A percentile compares a stretch with the other conserved stretches of the same genome.
These are phyloP conservation scores for Trachythela sp. DNA, from an alignment of 64 coral and sea anemone genomes.

Conservation along the genomic window DNA sequence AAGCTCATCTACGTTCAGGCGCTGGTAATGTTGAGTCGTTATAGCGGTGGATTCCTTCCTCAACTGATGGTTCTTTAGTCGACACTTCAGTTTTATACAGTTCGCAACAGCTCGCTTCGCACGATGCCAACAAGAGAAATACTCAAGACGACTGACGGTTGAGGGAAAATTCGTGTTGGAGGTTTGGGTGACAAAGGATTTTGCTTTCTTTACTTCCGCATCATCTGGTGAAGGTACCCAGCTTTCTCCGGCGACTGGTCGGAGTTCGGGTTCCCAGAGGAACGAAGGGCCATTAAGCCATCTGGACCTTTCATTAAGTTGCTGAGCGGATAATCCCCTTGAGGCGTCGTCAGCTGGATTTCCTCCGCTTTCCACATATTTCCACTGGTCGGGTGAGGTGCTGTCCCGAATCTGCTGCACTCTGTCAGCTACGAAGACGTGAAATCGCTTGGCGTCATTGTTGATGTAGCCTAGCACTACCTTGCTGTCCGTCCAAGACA, in stretches of 20 bases:
- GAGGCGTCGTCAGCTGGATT: background rate
- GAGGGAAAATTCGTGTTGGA: background rate
- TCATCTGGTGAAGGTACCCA: background rate
- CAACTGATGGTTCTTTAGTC: background rate
- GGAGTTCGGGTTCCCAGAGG: background rate
- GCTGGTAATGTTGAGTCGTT: background rate
- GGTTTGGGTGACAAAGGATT: background rate
- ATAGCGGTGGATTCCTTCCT: background rate
- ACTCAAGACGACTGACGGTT: background rate
- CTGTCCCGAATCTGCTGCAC: background rate
- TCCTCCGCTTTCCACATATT: background rate
- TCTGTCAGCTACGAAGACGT: background rate
- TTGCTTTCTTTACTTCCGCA: background rate
- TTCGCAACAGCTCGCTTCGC: background rate
- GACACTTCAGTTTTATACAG: background rate
- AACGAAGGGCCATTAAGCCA: background rate
- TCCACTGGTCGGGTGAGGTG: background rate
- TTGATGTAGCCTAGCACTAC: background rate
- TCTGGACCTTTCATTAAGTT: background rate
- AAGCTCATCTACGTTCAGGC: background rate
- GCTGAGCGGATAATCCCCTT: background rate
- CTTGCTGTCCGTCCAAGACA: background rate
- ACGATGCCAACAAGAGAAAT: background rate
- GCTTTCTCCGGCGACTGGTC: background rate
- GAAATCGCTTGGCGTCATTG: background rate